phyloP scores from a whole-genome alignment of 2,797 vertebrate species.

The Cryptoprocta ferox region DNA sequence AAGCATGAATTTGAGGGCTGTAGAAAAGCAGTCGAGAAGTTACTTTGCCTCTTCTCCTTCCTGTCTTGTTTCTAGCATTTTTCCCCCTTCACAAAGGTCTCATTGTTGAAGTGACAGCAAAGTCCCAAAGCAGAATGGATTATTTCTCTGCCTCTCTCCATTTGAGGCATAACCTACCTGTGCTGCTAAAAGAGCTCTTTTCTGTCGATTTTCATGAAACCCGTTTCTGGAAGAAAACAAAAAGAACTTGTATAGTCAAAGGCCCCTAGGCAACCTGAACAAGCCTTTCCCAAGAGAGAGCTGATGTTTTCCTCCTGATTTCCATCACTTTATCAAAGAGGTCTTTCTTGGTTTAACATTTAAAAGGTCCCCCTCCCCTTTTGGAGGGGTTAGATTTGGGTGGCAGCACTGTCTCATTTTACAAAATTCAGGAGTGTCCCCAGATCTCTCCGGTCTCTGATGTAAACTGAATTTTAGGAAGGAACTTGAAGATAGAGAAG shows the following conservation, averaged over 20 bases:
- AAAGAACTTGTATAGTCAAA: conserved; percentile 92
- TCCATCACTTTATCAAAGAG: conserved; percentile 89
- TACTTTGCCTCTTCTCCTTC: conserved; percentile 81
- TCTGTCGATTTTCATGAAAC: conserved; percentile 97
- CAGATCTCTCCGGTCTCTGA: conserved; percentile 71
- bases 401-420: conserved; percentile 78
- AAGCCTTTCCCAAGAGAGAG: conserved; percentile 85
- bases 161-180: conserved; percentile 97
- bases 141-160: conserved; percentile 85
- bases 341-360: conserved; percentile 88
- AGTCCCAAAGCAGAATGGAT: conserved; percentile 77
- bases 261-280: conserved; percentile 87
- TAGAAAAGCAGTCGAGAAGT: conserved; percentile 68
- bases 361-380: conserved; percentile 74
- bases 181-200: conserved; percentile 97
- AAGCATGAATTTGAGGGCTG: conserved; percentile 35
- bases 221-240: conserved; percentile 93
- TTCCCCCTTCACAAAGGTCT: conserved; percentile 85
- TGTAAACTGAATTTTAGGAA: conserved; percentile 78
- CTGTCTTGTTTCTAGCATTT: conserved; percentile 73
- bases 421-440: conserved; percentile 76
- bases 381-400: conserved; percentile 66
- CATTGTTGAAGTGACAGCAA: conserved; percentile 86
- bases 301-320: conserved; percentile 86
- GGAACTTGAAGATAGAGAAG: conserved; percentile 67